Evolutionary conservation across 2,888 invertebrate genomes (phyloP).

Genomic region (Aricia artaxerxes): DNA sequence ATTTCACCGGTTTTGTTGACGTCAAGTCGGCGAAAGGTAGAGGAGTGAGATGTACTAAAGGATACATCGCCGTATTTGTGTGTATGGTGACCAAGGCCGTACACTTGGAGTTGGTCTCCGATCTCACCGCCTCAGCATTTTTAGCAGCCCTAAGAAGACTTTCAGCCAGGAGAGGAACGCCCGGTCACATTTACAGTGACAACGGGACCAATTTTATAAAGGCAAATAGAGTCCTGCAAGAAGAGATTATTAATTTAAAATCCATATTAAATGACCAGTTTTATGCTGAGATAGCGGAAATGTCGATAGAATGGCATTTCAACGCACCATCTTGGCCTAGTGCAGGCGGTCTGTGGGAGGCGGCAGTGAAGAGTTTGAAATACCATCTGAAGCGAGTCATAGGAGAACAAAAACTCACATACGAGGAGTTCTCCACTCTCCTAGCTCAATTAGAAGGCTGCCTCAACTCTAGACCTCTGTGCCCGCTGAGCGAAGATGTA

Average conservation of each 20-base stretch:
- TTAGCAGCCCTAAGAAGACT: constrained; percentile 40
- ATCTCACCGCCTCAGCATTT: no score
- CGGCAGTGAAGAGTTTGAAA: no score
- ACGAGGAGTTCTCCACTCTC: constrained; percentile 42
- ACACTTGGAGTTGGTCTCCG: constrained; percentile 44
- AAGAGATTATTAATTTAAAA: constrained; percentile 30
- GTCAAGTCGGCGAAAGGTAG: no score
- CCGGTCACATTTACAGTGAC: constrained; percentile 44
- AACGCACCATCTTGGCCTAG: no score
- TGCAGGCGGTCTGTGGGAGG: no score
- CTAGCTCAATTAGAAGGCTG: constrained; percentile 43
- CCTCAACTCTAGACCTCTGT: no score
- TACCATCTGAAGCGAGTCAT: constrained; percentile 42
- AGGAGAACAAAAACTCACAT: constrained; percentile 43
- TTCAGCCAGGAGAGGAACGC: constrained; percentile 43
- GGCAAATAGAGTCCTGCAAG: constrained; percentile 39
- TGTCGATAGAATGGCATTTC: no score
- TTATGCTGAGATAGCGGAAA: constrained; percentile 38
- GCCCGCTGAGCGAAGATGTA: no score
- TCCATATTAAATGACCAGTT: neutral
- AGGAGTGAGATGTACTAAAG: no score
- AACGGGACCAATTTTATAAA: constrained; percentile 44
- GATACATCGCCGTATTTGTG: no score
- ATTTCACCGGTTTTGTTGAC: no score
- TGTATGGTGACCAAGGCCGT: constrained; percentile 42